phyloP scores from a whole-genome alignment of 2,113 vertebrate species.

The Chelonoidis abingdonii region DNA sequence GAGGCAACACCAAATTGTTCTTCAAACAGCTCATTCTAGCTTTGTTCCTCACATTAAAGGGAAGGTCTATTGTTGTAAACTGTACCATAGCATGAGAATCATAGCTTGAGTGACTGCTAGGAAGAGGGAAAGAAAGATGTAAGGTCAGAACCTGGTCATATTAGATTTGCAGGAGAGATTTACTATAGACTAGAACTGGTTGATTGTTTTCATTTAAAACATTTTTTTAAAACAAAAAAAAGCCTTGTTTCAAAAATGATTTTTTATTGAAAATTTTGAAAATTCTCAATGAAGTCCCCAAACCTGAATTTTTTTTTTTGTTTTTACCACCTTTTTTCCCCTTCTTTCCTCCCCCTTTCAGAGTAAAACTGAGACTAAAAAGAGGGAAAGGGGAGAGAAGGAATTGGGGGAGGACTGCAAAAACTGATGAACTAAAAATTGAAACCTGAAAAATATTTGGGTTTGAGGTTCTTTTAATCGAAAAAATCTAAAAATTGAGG shows the following conservation, averaged over 20 bases:
- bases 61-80: accelerated
- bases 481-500: background rate
- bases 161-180: background rate
- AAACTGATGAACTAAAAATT: background rate
- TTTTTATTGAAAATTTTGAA: background rate
- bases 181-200: background rate
- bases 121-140: background rate
- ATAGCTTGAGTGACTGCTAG: background rate
- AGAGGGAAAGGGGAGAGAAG: background rate
- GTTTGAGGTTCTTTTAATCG: background rate
- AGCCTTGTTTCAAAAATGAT: background rate
- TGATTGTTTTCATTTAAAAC: background rate
- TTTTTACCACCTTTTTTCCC: too few relatives aligned
- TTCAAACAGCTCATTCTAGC: background rate
- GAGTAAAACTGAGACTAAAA: background rate
- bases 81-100: accelerated
- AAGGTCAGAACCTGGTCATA: background rate
- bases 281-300: background rate
- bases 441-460: background rate
- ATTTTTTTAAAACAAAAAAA: background rate
- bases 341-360: background rate
- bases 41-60: background rate
- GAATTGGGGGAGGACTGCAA: background rate
- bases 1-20: background rate
- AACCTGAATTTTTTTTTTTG: background rate